phyloP scores from a whole-genome alignment of 1,140 invertebrate species.

The Bombus waltoni region DNA sequence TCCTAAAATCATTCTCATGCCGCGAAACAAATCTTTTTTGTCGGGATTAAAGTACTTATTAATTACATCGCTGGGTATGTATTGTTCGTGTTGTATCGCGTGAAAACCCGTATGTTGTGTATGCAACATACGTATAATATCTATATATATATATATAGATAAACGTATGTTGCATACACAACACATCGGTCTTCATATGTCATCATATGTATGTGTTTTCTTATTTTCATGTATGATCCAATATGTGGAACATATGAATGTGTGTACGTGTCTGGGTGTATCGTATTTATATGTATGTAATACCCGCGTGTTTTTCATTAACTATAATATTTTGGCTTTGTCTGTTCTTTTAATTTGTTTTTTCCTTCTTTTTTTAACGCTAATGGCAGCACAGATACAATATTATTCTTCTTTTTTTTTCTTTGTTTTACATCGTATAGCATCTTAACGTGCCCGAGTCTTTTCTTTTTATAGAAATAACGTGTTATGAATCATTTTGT shows the following conservation, averaged over 20 bases:
- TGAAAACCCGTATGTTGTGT: not conserved
- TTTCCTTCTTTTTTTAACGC: constrained; percentile 56
- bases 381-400: constrained; percentile 78
- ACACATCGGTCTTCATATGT: not conserved
- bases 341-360: constrained; percentile 39
- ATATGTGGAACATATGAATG: not conserved
- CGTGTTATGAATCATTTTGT: constrained; percentile 43
- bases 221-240: not conserved
- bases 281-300: constrained; percentile 32
- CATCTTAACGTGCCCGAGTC: constrained; percentile 53
- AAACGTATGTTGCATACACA: not conserved
- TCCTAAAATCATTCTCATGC: constrained; percentile 74
- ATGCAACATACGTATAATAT: constrained; percentile 5
- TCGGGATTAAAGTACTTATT: constrained; percentile 52
- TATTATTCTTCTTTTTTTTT: constrained; percentile 48
- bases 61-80: constrained; percentile 50
- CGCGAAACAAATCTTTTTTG: constrained; percentile 68
- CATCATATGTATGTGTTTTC: not conserved
- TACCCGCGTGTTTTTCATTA: constrained; percentile 58
- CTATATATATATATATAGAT: not conserved
- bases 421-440: constrained; percentile 53
- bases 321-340: constrained; percentile 65
- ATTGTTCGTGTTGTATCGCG: constrained; percentile 33
- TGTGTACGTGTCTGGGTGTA: constrained; percentile 33
- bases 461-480: constrained; percentile 50